Base-by-base conservation (phyloP, 2,888 invertebrate species). In the Cinara cedri region DNA sequence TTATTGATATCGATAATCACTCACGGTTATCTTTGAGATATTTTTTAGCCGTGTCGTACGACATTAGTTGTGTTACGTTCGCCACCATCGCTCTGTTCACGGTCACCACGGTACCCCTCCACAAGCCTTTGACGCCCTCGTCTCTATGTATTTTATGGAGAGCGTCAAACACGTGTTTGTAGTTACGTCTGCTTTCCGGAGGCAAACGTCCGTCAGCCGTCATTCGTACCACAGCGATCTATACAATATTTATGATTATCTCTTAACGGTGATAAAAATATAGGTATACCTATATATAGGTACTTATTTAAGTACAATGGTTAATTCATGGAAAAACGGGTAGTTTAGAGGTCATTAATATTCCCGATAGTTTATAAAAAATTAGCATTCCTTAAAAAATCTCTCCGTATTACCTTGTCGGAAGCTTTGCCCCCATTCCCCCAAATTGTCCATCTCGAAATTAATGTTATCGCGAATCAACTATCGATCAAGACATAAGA, bases 121-220 rank as follows among this genome's bases (percentile, higher is more conserved):
- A 99, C 26, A 99, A 86, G 13, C 96, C 94, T 1, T 92, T 83
- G 0, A 95, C 86, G 1, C 94, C 94, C 87, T 98, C 98, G 87
- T 98, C 91, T 85, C 86, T 88, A 0, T 89, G 87, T 82, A 96
- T 95, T 82, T 95, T 88, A 2, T 88, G 83, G 8, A 99, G 86
- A 0, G 98, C 98, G 85, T 99, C 93, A 74, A 93, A 91, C 0
- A 98, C 98, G 85, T 92, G 93, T 84, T 91, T 94, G 86, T 99
- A 99, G 86, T 97, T 97, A 83, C 98, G 90, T 83, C 95, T 88
- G 86, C 98, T 94, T 0, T 91, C 94, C 80, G 87, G 84, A 2
- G 98, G 97, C 83, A 98, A 87, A 81, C 97, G 90, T 16, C 98
- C 98, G 87, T 99, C 98, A 0, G 97, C 91, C 21, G 98, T 98